A percentile compares a stretch with the other conserved stretches of the same genome.
Conservation (phyloP, 2,888 invertebrate genomes). For the Brachypalpus laphriformis region DNA sequence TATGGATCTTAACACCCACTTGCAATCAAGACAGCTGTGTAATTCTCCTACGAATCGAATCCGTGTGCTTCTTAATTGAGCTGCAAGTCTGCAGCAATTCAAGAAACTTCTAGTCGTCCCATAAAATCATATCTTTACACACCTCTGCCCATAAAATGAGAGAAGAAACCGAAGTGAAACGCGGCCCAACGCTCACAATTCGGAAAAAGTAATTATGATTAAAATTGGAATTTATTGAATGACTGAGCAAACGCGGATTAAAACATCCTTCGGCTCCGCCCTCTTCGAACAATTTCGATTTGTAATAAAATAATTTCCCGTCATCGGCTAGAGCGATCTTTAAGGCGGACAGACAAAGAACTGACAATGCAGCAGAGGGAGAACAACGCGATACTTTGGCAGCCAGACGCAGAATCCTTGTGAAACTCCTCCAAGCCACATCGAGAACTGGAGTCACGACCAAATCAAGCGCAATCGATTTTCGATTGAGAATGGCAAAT, state of each 20-base stretch:
- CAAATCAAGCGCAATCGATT: slow-evolving; percentile 60
- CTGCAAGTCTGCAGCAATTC: slow-evolving; percentile 40
- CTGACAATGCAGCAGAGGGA: background rate
- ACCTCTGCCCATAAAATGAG: slow-evolving; percentile 65
- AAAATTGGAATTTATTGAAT: slow-evolving; percentile 76
- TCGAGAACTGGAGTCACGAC: slow-evolving; percentile 63
- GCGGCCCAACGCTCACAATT: slow-evolving; percentile 29
- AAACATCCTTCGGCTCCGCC: slow-evolving; percentile 76
- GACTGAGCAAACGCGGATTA: slow-evolving; percentile 75
- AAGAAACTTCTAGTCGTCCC: slow-evolving; percentile 43
- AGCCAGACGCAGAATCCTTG: too few relatives aligned
- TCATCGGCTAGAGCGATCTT: slow-evolving; percentile 70
- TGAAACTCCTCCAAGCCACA: slow-evolving; percentile 61
- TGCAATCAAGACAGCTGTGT: slow-evolving; percentile 58
- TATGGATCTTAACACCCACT: slow-evolving; percentile 63
- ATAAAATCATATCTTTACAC: slow-evolving; percentile 70
- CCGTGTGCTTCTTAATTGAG: slow-evolving; percentile 62
- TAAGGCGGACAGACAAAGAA: slow-evolving; percentile 47
- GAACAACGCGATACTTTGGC: too few relatives aligned
- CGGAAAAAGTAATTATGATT: slow-evolving; percentile 75
- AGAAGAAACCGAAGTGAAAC: background rate
- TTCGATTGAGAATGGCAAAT: slow-evolving; percentile 41
- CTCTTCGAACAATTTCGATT: slow-evolving; percentile 76
- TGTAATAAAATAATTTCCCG: slow-evolving; percentile 77
- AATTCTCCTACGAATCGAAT: slow-evolving; percentile 20